Conservation (phyloP, 1,140 invertebrate genomes). For the Drosophila auraria region DNA sequence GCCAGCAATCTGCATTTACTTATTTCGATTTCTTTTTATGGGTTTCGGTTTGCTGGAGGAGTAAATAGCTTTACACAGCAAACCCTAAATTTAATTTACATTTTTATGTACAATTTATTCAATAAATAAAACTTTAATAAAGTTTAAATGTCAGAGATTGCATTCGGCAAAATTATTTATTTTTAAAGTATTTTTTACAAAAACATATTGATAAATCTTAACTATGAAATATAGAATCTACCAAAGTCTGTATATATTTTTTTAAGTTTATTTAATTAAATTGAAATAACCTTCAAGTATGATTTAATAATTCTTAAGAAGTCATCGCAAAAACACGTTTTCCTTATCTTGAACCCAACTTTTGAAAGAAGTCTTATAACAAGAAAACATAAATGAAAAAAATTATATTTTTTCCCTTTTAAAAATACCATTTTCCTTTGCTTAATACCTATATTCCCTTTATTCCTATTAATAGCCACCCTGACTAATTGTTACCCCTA, state of each 20-base stretch:
- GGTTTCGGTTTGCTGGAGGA: background rate
- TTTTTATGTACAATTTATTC: background rate
- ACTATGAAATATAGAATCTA: too few species aligned
- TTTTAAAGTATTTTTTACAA: background rate
- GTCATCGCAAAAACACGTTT: too few species aligned
- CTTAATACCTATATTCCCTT: background rate
- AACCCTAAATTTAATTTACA: background rate
- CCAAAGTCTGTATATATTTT: too few species aligned
- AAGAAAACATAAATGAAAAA: too few species aligned
- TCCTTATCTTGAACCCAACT: too few species aligned
- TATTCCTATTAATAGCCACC: background rate
- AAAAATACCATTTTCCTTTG: background rate
- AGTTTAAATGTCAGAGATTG: background rate
- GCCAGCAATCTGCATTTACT: slow-evolving; percentile 26
- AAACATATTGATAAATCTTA: too few species aligned
- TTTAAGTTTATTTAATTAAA: too few species aligned
- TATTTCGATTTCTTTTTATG: slow-evolving; percentile 15
- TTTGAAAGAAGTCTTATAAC: too few species aligned
- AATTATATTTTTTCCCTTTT: background rate
- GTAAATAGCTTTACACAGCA: background rate
- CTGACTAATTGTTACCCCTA: slow-evolving; percentile 51
- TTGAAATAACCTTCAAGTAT: too few species aligned
- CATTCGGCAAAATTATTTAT: too few species aligned
- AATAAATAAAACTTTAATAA: background rate
- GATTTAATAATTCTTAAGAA: too few species aligned